These are phyloP conservation scores for Pammene fasciana DNA, from an alignment of 2,888 invertebrate species.

Conservation along the genomic window DNA sequence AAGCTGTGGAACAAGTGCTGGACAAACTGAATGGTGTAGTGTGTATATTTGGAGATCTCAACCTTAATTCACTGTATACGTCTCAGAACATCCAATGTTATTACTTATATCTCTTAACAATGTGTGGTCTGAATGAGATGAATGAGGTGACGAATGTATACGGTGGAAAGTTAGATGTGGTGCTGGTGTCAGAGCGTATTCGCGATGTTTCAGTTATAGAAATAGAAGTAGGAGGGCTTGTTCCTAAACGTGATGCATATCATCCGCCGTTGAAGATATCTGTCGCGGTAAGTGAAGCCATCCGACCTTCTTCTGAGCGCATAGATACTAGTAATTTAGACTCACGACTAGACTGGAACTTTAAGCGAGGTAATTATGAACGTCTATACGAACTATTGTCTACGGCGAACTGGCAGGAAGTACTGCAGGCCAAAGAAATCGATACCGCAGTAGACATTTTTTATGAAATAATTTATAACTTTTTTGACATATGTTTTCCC, in stretches of 20 bases:
- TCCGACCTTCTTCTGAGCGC: neutral
- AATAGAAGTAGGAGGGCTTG: neutral
- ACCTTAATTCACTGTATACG: neutral
- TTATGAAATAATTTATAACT: neutral
- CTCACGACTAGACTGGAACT: neutral
- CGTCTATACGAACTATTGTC: neutral
- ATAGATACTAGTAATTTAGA: neutral
- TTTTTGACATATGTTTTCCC: neutral
- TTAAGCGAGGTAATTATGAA: neutral
- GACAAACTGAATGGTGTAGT: neutral
- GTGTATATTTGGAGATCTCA: constrained; percentile 1
- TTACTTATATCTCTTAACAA: neutral
- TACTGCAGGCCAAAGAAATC: neutral
- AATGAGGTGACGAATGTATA: constrained; percentile 1
- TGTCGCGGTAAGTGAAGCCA: neutral
- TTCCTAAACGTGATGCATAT: neutral
- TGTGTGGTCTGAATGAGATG: neutral
- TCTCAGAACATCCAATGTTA: neutral
- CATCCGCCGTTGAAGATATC: neutral
- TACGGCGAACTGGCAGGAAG: neutral
- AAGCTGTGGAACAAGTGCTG: neutral
- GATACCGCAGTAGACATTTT: neutral
- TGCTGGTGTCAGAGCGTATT: constrained; percentile 1
- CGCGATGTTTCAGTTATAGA: neutral
- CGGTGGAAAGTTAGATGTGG: neutral